Evolutionary conservation across 2,113 vertebrate genomes (phyloP), one percentile per base, ranked within the genome.

Genomic region (Poecile atricapillus): DNA sequence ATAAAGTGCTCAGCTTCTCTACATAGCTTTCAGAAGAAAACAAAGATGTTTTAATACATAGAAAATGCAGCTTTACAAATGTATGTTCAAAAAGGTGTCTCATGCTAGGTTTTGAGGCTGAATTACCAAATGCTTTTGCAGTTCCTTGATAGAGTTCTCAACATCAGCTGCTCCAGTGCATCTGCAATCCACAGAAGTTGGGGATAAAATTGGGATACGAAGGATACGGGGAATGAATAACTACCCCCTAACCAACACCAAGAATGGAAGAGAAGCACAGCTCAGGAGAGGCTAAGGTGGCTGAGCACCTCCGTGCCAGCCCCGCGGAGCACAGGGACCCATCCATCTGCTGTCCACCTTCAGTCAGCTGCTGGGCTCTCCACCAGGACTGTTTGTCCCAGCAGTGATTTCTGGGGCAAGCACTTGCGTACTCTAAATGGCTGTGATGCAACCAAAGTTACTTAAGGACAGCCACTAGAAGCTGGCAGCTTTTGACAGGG

Each of bases 141-240:
- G n/a, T 49, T 83, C 41, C 10, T 28, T 0, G 0, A 41, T 1
- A n/a, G 31, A 78, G 11, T 35, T 90, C 46, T 49, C 28, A 49
- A 37, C 5, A n/a, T 22, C 39, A 63, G 6, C 56, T 64, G 53
- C 41, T 79, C 64, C 15, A 28, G 15, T 25, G 5, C 37, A 64
- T 16, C n/a, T 43, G 41, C 2, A 2, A 23, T 13, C 31, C 3
- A 19, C 7, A 49, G 5, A 4, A 21, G 28, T 0, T 53, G 22
- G 1, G 6, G 28, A 25, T 13, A 21, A 27, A 53, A 83, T 13
- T 7, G 58, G 37, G 25, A 21, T 4, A 21, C 3, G 5, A 71
- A 47, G 33, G 25, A 63, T 30, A 52, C 2, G 39, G 11, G 16
- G 22, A 50, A 68, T 15, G 3, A 79, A 4, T 28, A 75, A 71